Percentiles rank a stretch among this genome's conserved stretches.
These are phyloP conservation scores for Lonchura striata DNA, from an alignment of 2,113 vertebrate genomes.

Conservation along the genomic window DNA sequence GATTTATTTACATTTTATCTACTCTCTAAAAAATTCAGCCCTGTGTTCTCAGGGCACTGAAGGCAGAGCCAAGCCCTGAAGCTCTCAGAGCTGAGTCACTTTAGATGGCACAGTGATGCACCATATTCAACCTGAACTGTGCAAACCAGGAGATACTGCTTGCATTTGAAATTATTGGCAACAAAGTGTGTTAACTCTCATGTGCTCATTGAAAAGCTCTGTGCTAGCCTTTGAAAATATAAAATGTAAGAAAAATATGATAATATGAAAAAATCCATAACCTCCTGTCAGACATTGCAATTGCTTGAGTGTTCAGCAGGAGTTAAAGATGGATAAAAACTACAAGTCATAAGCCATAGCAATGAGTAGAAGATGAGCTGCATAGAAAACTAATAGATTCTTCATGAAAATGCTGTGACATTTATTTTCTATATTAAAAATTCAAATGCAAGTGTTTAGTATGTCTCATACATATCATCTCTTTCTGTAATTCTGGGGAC, in stretches of 20 bases:
- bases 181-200: not conserved
- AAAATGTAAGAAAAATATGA: not conserved
- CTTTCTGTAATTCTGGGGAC: not conserved
- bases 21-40: not conserved
- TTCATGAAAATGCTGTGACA: conserved; percentile 32
- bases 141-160: not conserved
- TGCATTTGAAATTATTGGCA: conserved; percentile 9
- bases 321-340: not conserved
- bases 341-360: not conserved
- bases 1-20: not conserved
- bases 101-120: not conserved
- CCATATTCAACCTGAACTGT: not conserved
- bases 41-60: not conserved
- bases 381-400: not conserved
- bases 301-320: not conserved
- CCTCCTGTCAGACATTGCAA: not conserved
- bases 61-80: conserved; percentile 17
- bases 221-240: not conserved
- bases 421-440: conserved; percentile 44
- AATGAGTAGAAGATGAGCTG: not conserved
- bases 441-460: conserved; percentile 39
- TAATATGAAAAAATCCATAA: not conserved
- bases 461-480: not conserved
- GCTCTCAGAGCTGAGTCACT: conserved; percentile 18
- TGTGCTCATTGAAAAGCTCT: not conserved